Evolutionary conservation across 2,797 vertebrate genomes (phyloP).

Genomic region (Hipposideros larvatus): DNA sequence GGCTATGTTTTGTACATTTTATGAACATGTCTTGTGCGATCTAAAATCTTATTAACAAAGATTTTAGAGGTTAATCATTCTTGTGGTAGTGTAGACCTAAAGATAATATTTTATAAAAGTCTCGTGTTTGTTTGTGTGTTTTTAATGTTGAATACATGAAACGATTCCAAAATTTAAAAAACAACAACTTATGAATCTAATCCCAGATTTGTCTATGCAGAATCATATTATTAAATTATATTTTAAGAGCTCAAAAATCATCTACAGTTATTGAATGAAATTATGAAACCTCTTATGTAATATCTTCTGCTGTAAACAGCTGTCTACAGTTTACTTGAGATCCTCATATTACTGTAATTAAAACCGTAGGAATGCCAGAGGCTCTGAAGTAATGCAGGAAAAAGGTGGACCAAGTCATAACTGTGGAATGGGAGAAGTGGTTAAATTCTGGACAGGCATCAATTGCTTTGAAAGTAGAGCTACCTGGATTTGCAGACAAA

Average conservation of each 20-base stretch:
- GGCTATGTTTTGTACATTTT: neutral
- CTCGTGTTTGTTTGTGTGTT: no score
- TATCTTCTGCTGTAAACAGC: neutral
- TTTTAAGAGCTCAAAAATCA: slow-evolving; percentile 28
- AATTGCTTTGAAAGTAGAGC: neutral
- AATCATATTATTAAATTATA: neutral
- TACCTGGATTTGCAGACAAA: neutral
- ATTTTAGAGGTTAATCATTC: neutral
- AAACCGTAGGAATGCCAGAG: neutral
- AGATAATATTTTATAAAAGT: neutral
- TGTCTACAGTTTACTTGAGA: slow-evolving; percentile 1
- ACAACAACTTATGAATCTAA: neutral
- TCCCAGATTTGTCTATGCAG: neutral
- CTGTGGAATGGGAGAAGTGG: neutral
- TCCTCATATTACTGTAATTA: neutral
- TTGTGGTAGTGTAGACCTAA: neutral
- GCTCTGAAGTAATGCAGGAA: neutral
- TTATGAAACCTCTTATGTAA: neutral
- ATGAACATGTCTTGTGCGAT: neutral
- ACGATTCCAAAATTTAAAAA: neutral
- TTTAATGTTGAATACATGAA: neutral
- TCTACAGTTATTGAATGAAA: neutral
- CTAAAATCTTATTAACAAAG: neutral
- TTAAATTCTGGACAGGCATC: neutral
- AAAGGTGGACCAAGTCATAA: neutral